Evolutionary conservation across 2,888 invertebrate species (phyloP), one percentile per base, ranked within the genome.

Genomic region (Archips xylosteana): DNA sequence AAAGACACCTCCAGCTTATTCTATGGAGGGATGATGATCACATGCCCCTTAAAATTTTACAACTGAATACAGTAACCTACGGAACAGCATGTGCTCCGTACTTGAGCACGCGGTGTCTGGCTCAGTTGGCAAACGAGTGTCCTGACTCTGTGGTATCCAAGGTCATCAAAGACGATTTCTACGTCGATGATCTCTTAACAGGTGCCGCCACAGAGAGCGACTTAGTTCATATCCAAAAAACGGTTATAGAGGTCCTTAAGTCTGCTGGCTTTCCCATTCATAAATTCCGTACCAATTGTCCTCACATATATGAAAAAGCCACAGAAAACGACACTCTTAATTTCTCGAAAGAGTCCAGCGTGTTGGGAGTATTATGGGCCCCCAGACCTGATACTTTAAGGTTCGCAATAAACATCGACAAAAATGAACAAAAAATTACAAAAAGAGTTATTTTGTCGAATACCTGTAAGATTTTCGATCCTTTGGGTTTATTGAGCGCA

Each of bases 41-140:
- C 23, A 23, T 10, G n/a, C 65, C 64, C 3, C 49, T 71, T 10
- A 23, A 65, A 12, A 59, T 45, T 0, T 60, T 71, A 36, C 65
- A 65, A 32, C 23, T 65, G 4, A 71, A 71, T 23, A 23, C 23
- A 23, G 23, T 23, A 23, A 23, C 23, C 23, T 23, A 23, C 23
- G 23, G 23, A 23, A 71, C 71, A 13, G 65, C 71, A 2, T 65
- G 49, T 6, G 71, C 71, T 9, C 71, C 71, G 1, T 72, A 45
- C n/a, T n/a, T 57, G 6, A 39, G 72, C 12, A 66, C 66, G 3
- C 54, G 66, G n/a, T 66, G 66, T 39, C 66, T 66, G 12, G 12
- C 36, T n/a, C 66, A 66, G 15, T 10, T 66, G 12, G 39, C 42
- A 3, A 39, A 2, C 3, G 66, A 66, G 12, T 66, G 66, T 15